These are phyloP conservation scores for Colletes latitarsis DNA, from an alignment of 1,140 invertebrate genomes.

Conservation along the genomic window DNA sequence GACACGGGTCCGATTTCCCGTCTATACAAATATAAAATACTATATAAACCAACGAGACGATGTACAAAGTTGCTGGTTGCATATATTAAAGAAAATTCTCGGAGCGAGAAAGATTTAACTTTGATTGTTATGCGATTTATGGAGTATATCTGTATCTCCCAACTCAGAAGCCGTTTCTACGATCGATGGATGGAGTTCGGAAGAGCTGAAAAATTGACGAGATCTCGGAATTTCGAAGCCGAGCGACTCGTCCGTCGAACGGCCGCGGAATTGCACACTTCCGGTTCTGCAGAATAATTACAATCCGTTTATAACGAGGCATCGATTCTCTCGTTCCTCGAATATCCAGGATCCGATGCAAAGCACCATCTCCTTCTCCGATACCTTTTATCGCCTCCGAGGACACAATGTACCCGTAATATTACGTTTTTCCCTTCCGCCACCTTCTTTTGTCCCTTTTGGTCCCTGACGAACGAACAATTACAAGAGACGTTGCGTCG, in stretches of 20 bases:
- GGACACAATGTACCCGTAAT: slow-evolving; percentile 30
- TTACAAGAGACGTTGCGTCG: not conserved
- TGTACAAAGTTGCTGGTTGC: too few species aligned
- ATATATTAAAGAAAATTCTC: too few species aligned
- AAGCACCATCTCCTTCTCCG: slow-evolving; percentile 16
- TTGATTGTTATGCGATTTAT: too few species aligned
- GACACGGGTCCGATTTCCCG: too few species aligned
- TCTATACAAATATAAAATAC: too few species aligned
- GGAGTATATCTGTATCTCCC: too few species aligned
- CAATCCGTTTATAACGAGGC: slow-evolving; percentile 32
- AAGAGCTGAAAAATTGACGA: not conserved
- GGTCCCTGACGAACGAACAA: not conserved
- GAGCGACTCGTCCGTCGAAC: slow-evolving; percentile 33
- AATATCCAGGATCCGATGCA: slow-evolving; percentile 34
- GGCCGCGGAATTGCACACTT: slow-evolving; percentile 47
- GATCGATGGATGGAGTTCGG: too few species aligned
- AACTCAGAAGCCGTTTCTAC: too few species aligned
- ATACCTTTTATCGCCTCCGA: slow-evolving; percentile 13
- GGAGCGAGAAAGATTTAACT: too few species aligned
- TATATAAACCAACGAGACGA: too few species aligned
- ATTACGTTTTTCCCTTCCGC: not conserved
- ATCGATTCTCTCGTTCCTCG: slow-evolving; percentile 46
- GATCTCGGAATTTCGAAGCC: not conserved
- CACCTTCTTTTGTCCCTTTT: not conserved
- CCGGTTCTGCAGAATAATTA: slow-evolving; percentile 53